A percentile compares a stretch with the other conserved stretches of the same genome.
Conservation (phyloP, 2,888 invertebrate genomes). For the Drosophila fulvimacula region DNA sequence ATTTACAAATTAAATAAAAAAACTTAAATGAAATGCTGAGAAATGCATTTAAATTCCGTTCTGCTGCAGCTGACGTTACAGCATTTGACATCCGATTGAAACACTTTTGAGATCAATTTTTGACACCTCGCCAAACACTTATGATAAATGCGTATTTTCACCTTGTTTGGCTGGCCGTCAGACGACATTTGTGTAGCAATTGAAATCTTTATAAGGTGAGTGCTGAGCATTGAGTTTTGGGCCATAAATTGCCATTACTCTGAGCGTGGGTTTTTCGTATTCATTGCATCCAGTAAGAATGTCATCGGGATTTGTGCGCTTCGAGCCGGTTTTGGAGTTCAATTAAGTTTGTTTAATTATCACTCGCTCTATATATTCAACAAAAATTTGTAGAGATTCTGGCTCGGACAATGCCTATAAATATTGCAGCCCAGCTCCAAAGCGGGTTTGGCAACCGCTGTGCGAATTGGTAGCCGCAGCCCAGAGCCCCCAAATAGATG, state of each 20-base stretch:
- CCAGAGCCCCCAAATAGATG: slow-evolving; percentile 51
- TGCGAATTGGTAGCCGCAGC: slow-evolving; percentile 32
- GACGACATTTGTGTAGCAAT: slow-evolving; percentile 33
- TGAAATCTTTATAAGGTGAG: slow-evolving; percentile 63
- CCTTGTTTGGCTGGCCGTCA: slow-evolving; percentile 21
- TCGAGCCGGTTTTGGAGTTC: slow-evolving; percentile 45
- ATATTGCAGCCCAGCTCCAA: slow-evolving; percentile 10
- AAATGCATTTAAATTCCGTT: no score
- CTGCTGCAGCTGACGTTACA: neutral
- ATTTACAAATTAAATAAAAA: neutral
- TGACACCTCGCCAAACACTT: slow-evolving; percentile 19
- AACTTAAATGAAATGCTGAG: neutral
- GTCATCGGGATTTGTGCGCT: slow-evolving; percentile 10
- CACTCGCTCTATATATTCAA: slow-evolving; percentile 39
- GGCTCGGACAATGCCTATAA: slow-evolving; percentile 21
- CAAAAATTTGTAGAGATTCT: slow-evolving; percentile 22
- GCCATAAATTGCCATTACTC: slow-evolving; percentile 56
- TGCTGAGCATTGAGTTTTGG: slow-evolving; percentile 29
- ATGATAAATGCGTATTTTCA: slow-evolving; percentile 58
- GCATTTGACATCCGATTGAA: slow-evolving; percentile 6
- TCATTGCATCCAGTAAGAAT: neutral
- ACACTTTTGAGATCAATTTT: slow-evolving; percentile 10
- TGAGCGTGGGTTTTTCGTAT: slow-evolving; percentile 45
- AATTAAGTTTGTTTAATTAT: slow-evolving; percentile 50
- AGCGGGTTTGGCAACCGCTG: slow-evolving; percentile 31